phyloP scores from a whole-genome alignment of 2,888 invertebrate genomes.

The Lepidochrysops patricia region DNA sequence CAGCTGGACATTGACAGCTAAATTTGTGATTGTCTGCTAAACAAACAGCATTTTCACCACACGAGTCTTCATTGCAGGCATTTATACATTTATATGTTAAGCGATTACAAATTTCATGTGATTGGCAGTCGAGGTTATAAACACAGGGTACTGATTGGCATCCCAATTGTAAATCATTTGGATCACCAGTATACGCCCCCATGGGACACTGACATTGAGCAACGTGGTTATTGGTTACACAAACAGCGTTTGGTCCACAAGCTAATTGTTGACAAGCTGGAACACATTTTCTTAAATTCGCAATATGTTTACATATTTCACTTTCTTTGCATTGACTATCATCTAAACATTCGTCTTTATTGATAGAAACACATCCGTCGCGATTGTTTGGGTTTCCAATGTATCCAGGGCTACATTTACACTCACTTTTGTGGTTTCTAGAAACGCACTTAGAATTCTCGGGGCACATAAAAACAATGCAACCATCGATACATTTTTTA shows the following conservation, averaged over 20 bases:
- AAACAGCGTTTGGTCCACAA: conserved; percentile 91
- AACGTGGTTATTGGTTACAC: conserved; percentile 91
- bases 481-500: conserved; percentile 85
- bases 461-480: conserved; percentile 88
- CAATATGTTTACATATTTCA: conserved; percentile 81
- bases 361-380: conserved; percentile 84
- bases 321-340: conserved; percentile 89
- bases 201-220: conserved; percentile 93
- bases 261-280: conserved; percentile 84
- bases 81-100: conserved; percentile 87
- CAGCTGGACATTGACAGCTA: conserved; percentile 89
- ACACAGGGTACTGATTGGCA: conserved; percentile 89
- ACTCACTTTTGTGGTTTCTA: conserved; percentile 81
- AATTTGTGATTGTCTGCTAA: conserved; percentile 88
- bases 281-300: conserved; percentile 78
- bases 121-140: conserved; percentile 88
- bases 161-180: conserved; percentile 82
- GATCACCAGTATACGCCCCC: conserved; percentile 90
- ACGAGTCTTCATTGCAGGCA: conserved; percentile 86
- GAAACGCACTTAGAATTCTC: conserved; percentile 87
- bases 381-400: conserved; percentile 93
- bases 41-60: conserved; percentile 91
- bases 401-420: conserved; percentile 88
- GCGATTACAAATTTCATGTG: conserved; percentile 86
- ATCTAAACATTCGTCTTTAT: conserved; percentile 83